These are phyloP conservation scores for Melanotus villosus DNA, from an alignment of 2,888 invertebrate genomes.

Conservation along the genomic window DNA sequence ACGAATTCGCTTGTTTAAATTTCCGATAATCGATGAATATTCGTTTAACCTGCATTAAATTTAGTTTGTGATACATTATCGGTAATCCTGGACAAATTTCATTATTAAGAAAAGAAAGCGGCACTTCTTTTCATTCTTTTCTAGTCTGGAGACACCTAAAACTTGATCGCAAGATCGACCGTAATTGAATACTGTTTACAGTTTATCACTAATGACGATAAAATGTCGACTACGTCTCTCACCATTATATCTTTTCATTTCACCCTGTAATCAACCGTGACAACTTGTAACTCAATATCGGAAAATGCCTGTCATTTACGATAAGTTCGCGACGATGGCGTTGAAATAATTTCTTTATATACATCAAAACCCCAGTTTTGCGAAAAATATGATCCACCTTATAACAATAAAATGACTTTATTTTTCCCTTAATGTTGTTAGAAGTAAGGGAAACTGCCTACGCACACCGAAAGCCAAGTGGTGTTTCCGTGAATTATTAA, in stretches of 20 bases:
- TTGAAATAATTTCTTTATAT: constrained; percentile 11
- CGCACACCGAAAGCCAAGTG: too few species aligned
- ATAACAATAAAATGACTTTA: neutral
- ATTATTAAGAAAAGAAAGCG: too few species aligned
- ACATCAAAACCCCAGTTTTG: too few species aligned
- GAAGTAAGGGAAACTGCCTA: too few species aligned
- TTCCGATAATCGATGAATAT: constrained; percentile 45
- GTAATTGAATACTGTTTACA: constrained; percentile 38
- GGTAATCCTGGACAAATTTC: neutral
- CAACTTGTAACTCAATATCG: constrained; percentile 58
- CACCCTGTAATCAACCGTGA: constrained; percentile 47
- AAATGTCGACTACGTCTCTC: constrained; percentile 33
- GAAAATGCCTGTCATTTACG: constrained; percentile 56
- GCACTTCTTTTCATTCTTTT: neutral
- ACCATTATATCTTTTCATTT: constrained; percentile 39
- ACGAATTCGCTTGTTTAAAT: constrained; percentile 49
- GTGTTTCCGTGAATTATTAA: too few species aligned
- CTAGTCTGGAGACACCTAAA: too few species aligned
- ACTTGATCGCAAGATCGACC: constrained; percentile 8
- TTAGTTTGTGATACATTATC: constrained; percentile 17
- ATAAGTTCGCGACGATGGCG: constrained; percentile 29
- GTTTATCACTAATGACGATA: constrained; percentile 37
- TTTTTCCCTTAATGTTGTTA: too few species aligned
- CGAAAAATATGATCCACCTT: neutral
- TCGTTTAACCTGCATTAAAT: constrained; percentile 33